Percentiles rank a stretch among this genome's conserved stretches.
Conservation (phyloP, 2,113 vertebrate species). For the Nycticebus coucang region DNA sequence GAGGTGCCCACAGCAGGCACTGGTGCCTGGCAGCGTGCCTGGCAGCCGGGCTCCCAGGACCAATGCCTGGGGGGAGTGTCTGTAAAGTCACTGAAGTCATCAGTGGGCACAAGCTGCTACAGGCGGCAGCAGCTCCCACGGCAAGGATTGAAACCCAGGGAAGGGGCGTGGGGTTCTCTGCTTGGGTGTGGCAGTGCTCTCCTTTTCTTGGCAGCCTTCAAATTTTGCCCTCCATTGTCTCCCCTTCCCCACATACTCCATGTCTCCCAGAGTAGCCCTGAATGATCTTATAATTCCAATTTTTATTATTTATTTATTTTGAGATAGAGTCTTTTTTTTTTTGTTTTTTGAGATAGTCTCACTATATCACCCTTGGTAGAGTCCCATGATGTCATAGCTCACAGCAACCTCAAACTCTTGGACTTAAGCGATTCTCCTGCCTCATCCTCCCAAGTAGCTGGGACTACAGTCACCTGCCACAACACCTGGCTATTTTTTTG, state of each 20-base stretch:
- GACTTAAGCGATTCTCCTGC: too few species aligned
- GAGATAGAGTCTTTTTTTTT: too few species aligned
- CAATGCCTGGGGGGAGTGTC: constrained; percentile 49
- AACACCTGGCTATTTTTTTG: too few species aligned
- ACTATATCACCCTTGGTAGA: too few species aligned
- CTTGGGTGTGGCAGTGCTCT: neutral
- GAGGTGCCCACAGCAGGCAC: neutral
- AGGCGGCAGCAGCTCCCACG: neutral
- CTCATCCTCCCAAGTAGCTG: too few species aligned
- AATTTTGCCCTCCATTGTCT: neutral
- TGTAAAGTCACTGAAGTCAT: constrained; percentile 27
- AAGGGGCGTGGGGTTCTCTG: neutral
- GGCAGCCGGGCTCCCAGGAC: constrained; percentile 60
- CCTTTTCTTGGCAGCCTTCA: neutral
- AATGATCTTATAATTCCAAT: neutral
- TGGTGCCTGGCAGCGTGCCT: constrained; percentile 58
- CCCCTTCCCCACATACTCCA: neutral
- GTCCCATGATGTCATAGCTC: too few species aligned
- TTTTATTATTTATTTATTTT: neutral
- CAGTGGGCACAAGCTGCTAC: constrained; percentile 42
- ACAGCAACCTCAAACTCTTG: too few species aligned
- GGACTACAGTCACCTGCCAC: too few species aligned
- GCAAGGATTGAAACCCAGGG: neutral
- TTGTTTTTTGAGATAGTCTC: too few species aligned
- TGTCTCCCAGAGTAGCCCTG: neutral